A percentile compares a stretch with the other conserved stretches of the same genome.
These are phyloP conservation scores for Garra rufa DNA, from an alignment of 2,113 vertebrate genomes.

Conservation along the genomic window DNA sequence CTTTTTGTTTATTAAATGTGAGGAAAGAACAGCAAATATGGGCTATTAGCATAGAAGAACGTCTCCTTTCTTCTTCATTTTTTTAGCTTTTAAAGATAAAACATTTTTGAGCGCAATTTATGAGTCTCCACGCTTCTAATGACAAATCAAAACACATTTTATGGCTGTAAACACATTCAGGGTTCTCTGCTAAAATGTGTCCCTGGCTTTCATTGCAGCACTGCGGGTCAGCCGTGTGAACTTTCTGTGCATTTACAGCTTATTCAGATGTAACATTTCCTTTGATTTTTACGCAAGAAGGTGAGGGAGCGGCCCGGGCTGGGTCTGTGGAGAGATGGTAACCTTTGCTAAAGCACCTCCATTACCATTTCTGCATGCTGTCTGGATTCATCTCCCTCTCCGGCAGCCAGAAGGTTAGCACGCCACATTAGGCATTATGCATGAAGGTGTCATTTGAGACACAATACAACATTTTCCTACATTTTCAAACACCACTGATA, in stretches of 20 bases:
- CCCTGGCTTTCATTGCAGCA: slow-evolving; percentile 1
- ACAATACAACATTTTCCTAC: slow-evolving; percentile 27
- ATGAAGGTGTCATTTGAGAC: slow-evolving; percentile 52
- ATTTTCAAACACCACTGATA: slow-evolving; percentile 12
- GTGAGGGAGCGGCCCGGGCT: slow-evolving; percentile 13
- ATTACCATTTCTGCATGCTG: slow-evolving; percentile 52
- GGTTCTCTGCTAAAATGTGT: slow-evolving; percentile 19
- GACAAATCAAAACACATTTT: slow-evolving; percentile 30
- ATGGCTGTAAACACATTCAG: slow-evolving; percentile 26
- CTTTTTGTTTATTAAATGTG: slow-evolving; percentile 1
- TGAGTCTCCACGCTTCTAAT: slow-evolving; percentile 2
- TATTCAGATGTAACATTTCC: slow-evolving; percentile 58
- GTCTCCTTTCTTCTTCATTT: slow-evolving; percentile 12
- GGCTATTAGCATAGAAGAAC: not conserved
- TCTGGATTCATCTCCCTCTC: slow-evolving; percentile 49
- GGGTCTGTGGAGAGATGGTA: slow-evolving; percentile 49
- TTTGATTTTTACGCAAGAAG: slow-evolving; percentile 42
- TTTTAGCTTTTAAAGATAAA: slow-evolving; percentile 29
- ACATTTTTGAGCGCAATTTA: slow-evolving; percentile 35
- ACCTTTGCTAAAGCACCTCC: slow-evolving; percentile 61
- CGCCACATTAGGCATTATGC: slow-evolving; percentile 59
- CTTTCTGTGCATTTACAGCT: slow-evolving; percentile 43
- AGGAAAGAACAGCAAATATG: not conserved
- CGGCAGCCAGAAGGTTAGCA: slow-evolving; percentile 53
- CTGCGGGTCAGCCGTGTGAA: slow-evolving; percentile 40